Evolutionary conservation across 2,113 vertebrate species (phyloP).

Genomic region (Coturnix japonica): DNA sequence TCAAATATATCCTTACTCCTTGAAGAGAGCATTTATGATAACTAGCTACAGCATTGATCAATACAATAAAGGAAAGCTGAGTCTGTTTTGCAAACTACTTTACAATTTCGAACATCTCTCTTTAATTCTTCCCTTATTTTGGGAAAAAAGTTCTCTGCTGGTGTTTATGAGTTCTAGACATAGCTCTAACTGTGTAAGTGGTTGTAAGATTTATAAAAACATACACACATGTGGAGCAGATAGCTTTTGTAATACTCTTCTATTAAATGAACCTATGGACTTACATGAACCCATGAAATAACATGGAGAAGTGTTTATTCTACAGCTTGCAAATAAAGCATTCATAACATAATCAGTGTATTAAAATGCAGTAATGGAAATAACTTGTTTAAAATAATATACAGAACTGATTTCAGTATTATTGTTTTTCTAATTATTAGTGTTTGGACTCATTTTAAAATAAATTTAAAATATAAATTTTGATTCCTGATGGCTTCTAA

Average conservation of each 20-base stretch:
- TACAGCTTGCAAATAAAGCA: neutral
- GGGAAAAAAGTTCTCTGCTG: neutral
- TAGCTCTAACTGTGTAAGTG: neutral
- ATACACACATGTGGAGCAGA: neutral
- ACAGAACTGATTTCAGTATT: neutral
- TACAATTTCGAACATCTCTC: neutral
- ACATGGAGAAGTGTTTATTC: neutral
- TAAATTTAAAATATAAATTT: neutral
- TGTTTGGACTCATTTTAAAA: neutral
- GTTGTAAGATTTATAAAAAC: neutral
- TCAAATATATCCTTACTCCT: neutral
- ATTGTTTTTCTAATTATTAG: neutral
- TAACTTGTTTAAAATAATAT: neutral
- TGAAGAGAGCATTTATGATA: neutral
- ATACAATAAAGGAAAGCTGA: neutral
- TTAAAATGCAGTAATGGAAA: neutral
- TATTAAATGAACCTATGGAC: neutral
- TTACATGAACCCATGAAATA: neutral
- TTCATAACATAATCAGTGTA: neutral
- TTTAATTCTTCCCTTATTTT: neutral
- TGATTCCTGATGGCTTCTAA: neutral
- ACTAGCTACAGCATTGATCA: neutral
- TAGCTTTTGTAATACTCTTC: neutral
- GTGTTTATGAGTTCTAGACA: neutral
- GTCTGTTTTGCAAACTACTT: neutral